Evolutionary conservation across 2,888 invertebrate species (phyloP).

Genomic region (Balanococcus diminutus): DNA sequence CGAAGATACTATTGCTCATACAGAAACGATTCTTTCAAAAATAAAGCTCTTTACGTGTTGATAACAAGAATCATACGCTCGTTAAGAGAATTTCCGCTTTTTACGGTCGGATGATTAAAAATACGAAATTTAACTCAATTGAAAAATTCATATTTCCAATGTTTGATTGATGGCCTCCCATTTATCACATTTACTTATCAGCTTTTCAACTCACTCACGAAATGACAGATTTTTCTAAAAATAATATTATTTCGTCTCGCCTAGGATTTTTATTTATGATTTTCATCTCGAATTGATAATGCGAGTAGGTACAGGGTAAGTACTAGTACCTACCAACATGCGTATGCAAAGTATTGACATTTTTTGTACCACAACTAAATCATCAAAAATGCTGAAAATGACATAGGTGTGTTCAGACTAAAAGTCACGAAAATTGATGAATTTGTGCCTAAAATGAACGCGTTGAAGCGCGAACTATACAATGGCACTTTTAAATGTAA

Average conservation of each 20-base stretch:
- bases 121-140: not conserved
- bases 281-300: not conserved
- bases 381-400: not conserved
- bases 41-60: not conserved
- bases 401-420: not conserved
- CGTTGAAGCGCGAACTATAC: not conserved
- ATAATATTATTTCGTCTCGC: not conserved
- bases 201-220: not conserved
- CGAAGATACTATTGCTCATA: too few species aligned
- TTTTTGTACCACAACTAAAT: not conserved
- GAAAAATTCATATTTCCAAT: not conserved
- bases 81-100: not conserved
- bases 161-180: not conserved
- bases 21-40: too few species aligned
- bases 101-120: not conserved
- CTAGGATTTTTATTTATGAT: not conserved
- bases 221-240: not conserved
- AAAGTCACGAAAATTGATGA: conserved; percentile 2
- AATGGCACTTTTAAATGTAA: not conserved
- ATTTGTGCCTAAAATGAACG: conserved; percentile 15
- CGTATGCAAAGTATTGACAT: not conserved
- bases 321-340: too few species aligned
- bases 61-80: not conserved
- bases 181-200: not conserved
- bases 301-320: not conserved